phyloP scores from a whole-genome alignment of 37 sponge, comb jelly and placozoan species.

The Geodia barretti region DNA sequence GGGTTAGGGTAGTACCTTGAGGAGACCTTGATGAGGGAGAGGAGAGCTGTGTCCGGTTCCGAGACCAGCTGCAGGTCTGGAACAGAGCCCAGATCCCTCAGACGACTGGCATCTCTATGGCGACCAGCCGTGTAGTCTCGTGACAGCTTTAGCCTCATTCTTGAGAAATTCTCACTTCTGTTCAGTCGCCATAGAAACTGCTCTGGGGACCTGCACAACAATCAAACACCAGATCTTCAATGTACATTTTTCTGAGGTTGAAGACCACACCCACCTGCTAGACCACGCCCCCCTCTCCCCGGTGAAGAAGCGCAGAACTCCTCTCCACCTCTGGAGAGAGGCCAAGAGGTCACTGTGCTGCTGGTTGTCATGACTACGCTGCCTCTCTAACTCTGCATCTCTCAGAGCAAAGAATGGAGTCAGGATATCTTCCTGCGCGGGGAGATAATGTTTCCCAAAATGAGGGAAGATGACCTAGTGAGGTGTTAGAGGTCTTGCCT shows the following conservation, averaged over 20 bases:
- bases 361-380: slow-evolving; percentile 38
- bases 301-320: slow-evolving; percentile 54
- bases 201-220: slow-evolving; percentile 30
- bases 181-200: slow-evolving; percentile 79
- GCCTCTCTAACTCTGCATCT: slow-evolving; percentile 21
- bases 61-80: neutral
- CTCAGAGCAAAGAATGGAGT: neutral
- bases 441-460: no score
- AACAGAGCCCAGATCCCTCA: slow-evolving; percentile 52
- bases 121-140: slow-evolving; percentile 61
- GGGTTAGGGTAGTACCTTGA: neutral
- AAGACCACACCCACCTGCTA: slow-evolving; percentile 42
- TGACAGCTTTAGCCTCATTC: slow-evolving; percentile 79
- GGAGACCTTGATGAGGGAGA: neutral
- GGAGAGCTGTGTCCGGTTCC: neutral
- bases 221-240: no score
- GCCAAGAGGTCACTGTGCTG: slow-evolving; percentile 30
- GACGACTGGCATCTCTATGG: slow-evolving; percentile 84
- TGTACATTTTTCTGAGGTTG: neutral
- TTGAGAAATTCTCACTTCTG: slow-evolving; percentile 83
- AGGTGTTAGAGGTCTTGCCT: no score
- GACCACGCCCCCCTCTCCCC: slow-evolving; percentile 87
- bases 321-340: slow-evolving; percentile 53
- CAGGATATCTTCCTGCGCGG: neutral
- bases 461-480: no score